Base-by-base conservation (phyloP, 2,888 invertebrate species). In the Polyommatus icarus region DNA sequence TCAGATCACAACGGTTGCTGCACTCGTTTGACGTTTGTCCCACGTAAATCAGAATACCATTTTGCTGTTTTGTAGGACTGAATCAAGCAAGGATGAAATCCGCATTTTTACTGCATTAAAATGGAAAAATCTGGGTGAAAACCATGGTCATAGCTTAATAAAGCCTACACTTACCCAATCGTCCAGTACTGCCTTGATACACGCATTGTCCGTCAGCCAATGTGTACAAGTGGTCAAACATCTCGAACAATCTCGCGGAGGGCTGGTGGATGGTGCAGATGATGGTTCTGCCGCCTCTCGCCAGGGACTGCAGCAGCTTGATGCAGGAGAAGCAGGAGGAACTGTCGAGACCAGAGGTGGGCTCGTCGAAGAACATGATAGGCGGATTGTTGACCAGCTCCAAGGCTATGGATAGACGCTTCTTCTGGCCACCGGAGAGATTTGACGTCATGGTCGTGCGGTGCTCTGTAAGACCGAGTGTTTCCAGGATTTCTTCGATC, bases 321-420 rank as follows among this genome's bases (percentile, higher is more conserved):
- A 99, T 98, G 87, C 99, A 99, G 91, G 98, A 98, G 93, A 98
- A 98, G 87, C 99, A 98, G 0, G 98, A 98, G 0, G 98, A 98
- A 83, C 98, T 98, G 94, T 99, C 99, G 87, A 99, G 91, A 4
- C 99, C 99, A 82, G 98, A 99, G 81, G 99, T 99, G 0, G 99
- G 99, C 90, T 99, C 99, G 88, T 99, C 99, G 88, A 99, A 99
- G 93, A 99, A 99, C 98, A 99, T 99, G 80, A 99, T 97, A 0
- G 99, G 99, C 12, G 99, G 99, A 90, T 99, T 99, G 93, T 98
- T 99, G 82, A 99, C 98, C 82, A 99, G 94, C 91, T 99, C 99
- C 82, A 98, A 92, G 24, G 99, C 99, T 80, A 99, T 99, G 0
- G 99, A 98, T 1, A 99, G 95, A 83, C 99, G 96, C 87, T 99